Percentiles rank a stretch among this genome's conserved stretches.
Evolutionary conservation across 2,797 vertebrate genomes (phyloP).

Genomic region (Ataeniobius toweri): DNA sequence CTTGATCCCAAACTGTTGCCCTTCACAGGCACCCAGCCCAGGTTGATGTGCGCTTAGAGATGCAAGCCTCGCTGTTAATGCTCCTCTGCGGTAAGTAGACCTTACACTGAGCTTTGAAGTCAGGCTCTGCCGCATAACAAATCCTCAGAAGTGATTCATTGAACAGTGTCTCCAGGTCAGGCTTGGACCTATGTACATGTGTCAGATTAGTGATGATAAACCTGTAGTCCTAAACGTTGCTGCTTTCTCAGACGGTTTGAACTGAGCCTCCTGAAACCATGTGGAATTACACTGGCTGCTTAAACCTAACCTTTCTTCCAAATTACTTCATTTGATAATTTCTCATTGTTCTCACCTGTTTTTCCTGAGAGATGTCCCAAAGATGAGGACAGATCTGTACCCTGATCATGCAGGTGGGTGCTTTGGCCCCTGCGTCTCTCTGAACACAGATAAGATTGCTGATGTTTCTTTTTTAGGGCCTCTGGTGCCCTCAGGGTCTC

Average conservation of each 20-base stretch:
- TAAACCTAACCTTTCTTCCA: not conserved
- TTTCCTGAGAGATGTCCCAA: not conserved
- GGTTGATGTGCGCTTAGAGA: conserved; percentile 59
- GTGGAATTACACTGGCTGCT: not conserved
- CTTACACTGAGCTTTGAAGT: conserved; percentile 45
- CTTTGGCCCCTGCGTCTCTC: conserved; percentile 6
- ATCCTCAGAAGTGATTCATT: conserved; percentile 50
- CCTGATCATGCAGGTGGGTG: conserved; percentile 11
- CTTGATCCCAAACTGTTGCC: not conserved
- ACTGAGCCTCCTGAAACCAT: too few species aligned
- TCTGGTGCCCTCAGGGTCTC: conserved; percentile 38
- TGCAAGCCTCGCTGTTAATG: conserved; percentile 62
- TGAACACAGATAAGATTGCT: conserved; percentile 49
- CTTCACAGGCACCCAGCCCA: not conserved
- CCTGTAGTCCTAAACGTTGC: not conserved
- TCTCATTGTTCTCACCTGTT: not conserved
- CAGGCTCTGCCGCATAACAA: conserved; percentile 28
- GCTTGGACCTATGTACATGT: not conserved
- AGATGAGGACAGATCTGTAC: conserved; percentile 14
- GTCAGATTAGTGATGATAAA: not conserved
- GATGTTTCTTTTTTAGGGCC: conserved; percentile 60
- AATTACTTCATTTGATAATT: not conserved
- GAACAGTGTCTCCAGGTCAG: conserved; percentile 45
- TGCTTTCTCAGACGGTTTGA: not conserved
- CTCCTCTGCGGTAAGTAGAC: conserved; percentile 74